Evolutionary conservation across 1,140 invertebrate species (phyloP).

Genomic region (Sitophilus oryzae): DNA sequence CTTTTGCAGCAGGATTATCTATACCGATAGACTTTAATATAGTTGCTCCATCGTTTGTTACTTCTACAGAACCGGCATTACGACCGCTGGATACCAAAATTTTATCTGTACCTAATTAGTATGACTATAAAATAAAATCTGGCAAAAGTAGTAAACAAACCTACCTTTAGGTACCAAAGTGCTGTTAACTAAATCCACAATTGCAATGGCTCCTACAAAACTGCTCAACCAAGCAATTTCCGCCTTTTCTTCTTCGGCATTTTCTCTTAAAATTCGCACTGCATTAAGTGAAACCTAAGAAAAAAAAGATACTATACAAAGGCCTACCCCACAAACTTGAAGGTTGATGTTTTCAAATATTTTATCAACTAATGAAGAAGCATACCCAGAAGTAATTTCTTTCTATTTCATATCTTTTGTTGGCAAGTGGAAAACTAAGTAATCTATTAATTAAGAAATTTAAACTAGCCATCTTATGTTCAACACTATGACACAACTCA

Average conservation of each 20-base stretch:
- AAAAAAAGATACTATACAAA: background rate
- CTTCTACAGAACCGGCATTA: constrained; percentile 80
- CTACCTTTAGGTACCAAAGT: constrained; percentile 97
- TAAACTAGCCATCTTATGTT: no score
- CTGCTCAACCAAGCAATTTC: constrained; percentile 93
- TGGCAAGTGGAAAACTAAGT: no score
- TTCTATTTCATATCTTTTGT: no score
- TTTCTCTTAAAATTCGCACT: constrained; percentile 86
- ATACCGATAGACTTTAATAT: constrained; percentile 95
- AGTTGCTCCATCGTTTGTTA: constrained; percentile 99
- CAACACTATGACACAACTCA: no score
- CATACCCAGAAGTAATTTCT: no score
- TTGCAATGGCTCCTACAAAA: constrained; percentile 96
- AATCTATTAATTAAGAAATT: no score
- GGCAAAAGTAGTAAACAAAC: background rate
- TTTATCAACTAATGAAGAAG: no score
- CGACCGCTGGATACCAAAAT: constrained; percentile 85
- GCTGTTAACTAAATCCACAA: constrained; percentile 96
- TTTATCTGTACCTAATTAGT: constrained; percentile 98
- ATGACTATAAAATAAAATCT: background rate
- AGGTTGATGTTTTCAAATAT: no score
- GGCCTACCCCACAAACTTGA: no score
- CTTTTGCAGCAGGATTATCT: constrained; percentile 98
- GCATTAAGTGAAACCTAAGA: constrained; percentile 83
- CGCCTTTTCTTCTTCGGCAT: constrained; percentile 96